Base-by-base conservation (phyloP, 1,140 invertebrate genomes). In the Paralvinella palmiformis region DNA sequence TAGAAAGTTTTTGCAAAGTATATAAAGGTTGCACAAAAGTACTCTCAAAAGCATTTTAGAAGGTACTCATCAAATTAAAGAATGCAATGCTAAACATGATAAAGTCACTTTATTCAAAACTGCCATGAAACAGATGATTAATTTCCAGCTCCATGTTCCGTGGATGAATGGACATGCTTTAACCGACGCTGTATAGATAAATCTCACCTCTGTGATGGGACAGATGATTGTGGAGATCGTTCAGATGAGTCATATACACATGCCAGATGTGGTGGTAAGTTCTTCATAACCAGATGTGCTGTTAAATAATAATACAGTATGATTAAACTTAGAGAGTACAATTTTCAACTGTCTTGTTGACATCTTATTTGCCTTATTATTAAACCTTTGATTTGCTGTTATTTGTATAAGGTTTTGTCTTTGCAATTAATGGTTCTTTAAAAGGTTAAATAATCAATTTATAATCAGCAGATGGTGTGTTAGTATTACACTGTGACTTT, bases 131-230 rank as follows among this genome's bases (percentile, higher is more conserved):
- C n/a, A n/a, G n/a, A n/a, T n/a, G 37, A 31, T 57, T 36, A 32
- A 13, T 32, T 60, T 48, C 5, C 35, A 56, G 59, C 59, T 32
- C 45, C 59, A 32, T 66, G 64, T 45, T 29, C 32, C 13, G 17
- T 10, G 6, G 59, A 33, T 6, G 13, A 63, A 31, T 66, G 64
- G 64, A 83, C 86, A 50, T 91, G 89, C 67, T 81, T 73, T 3
- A 84, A 81, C 59, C 82, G 85, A 24, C 81, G 84, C 31, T 91
- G 89, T 72, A 85, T 91, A 41, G 80, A 83, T 0, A 75, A 84
- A 0, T 74, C 79, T 1, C 88, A 86, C 70, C 81, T 89, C 10
- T 91, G 89, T 65, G 88, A 91, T 73, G 84, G 84, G 44, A 83
- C 85, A 0, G 70, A 79, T 32, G 89, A 91, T 71, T 91, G 89